Conservation (phyloP, 2,888 invertebrate genomes). For the Athetis lepigone region DNA sequence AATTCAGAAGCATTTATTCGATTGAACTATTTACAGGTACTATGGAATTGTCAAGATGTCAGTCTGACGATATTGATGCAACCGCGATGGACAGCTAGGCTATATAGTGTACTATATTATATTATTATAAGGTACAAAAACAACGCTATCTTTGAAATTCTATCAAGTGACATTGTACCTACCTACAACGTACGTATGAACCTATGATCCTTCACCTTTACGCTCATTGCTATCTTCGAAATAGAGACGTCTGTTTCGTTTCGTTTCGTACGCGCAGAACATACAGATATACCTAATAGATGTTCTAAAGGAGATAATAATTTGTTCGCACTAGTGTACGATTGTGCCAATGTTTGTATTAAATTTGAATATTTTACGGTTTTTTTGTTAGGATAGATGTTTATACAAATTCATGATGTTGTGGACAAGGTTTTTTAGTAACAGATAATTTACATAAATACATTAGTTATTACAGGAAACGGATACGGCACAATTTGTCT, state of each 20-base stretch:
- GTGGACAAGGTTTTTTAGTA: neutral
- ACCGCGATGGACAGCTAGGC: too few species aligned
- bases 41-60: too few species aligned
- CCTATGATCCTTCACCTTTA: slow-evolving; percentile 61
- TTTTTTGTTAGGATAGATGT: neutral
- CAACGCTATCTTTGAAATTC: slow-evolving; percentile 30
- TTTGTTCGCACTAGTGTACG: slow-evolving; percentile 7
- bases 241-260: slow-evolving; percentile 22
- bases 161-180: slow-evolving; percentile 39
- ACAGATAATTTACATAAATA: neutral
- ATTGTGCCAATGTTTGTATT: slow-evolving; percentile 24
- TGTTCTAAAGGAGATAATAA: slow-evolving; percentile 28
- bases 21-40: too few species aligned
- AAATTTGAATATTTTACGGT: slow-evolving; percentile 8
- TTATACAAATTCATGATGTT: slow-evolving; percentile 26
- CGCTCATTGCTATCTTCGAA: slow-evolving; percentile 48
- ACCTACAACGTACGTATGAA: slow-evolving; percentile 28
- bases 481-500: neutral
- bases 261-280: slow-evolving; percentile 29
- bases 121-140: slow-evolving; percentile 2
- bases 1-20: too few species aligned
- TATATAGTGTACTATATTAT: too few species aligned
- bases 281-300: slow-evolving; percentile 41
- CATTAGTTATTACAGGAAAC: neutral
- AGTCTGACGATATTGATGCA: too few species aligned